phyloP scores from a whole-genome alignment of 2,888 invertebrate species.

The Lathronympha strigana region DNA sequence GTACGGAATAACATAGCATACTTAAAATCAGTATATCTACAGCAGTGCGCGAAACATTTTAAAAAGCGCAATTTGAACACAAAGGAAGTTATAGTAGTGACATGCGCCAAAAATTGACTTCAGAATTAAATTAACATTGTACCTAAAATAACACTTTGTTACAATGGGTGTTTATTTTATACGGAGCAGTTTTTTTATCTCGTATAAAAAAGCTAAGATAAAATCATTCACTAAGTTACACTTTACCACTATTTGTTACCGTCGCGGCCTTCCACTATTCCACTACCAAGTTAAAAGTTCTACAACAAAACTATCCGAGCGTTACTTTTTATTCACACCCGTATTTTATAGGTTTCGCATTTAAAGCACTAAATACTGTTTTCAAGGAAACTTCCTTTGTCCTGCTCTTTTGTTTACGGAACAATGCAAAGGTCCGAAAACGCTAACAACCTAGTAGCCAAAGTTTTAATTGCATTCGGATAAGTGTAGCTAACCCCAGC shows the following conservation, averaged over 20 bases:
- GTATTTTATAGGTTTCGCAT: constrained; percentile 60
- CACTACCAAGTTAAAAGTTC: constrained; percentile 53
- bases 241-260: constrained; percentile 23
- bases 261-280: constrained; percentile 42
- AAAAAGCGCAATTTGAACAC: too few relatives aligned
- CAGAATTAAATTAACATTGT: too few relatives aligned
- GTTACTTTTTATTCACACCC: constrained; percentile 64
- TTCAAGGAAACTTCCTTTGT: constrained; percentile 71
- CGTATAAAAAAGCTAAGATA: too few relatives aligned
- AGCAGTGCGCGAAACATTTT: too few relatives aligned
- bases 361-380: constrained; percentile 72
- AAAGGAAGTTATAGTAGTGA: too few relatives aligned
- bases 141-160: too few relatives aligned
- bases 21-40: too few relatives aligned
- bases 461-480: constrained; percentile 79
- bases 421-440: constrained; percentile 75
- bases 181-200: too few relatives aligned
- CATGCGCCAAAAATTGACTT: too few relatives aligned
- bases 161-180: too few relatives aligned
- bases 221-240: constrained; percentile 20
- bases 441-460: constrained; percentile 66
- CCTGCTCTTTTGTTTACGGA: constrained; percentile 73
- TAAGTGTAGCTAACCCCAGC: constrained; percentile 61
- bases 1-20: too few relatives aligned
- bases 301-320: constrained; percentile 56